Percentiles rank a stretch among this genome's conserved stretches.
Conservation (phyloP, 2,113 vertebrate species). For the Pterocles burchelli region DNA sequence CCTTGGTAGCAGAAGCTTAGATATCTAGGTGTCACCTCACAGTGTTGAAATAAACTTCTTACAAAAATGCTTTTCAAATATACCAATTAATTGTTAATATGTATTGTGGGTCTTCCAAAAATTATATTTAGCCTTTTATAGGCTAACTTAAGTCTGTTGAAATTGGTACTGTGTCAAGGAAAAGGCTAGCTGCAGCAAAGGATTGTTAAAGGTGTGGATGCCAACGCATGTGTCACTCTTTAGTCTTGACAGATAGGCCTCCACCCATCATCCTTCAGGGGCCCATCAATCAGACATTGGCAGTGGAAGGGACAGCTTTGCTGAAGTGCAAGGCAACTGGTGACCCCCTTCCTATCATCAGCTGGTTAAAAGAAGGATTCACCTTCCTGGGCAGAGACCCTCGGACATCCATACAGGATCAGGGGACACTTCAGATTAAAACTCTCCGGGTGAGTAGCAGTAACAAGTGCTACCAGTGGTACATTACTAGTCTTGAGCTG, state of each 20-base stretch:
- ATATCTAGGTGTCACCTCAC: rapidly evolving
- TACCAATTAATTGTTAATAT: neutral
- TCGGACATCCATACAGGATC: slow-evolving; percentile 89
- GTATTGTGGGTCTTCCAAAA: neutral
- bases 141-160: neutral
- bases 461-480: neutral
- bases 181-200: neutral
- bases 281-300: slow-evolving; percentile 92
- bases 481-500: rapidly evolving
- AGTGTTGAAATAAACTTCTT: neutral
- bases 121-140: neutral
- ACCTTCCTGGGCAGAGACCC: slow-evolving; percentile 92
- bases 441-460: slow-evolving; percentile 80
- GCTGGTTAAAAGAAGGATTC: slow-evolving; percentile 96
- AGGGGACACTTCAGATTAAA: slow-evolving; percentile 94
- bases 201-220: neutral
- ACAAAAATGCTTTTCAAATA: neutral
- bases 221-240: slow-evolving; percentile 16
- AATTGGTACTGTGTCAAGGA: neutral
- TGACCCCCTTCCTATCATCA: slow-evolving; percentile 92
- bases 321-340: slow-evolving; percentile 96
- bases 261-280: slow-evolving; percentile 98
- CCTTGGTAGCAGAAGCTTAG: neutral
- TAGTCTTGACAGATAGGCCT: slow-evolving; percentile 95
- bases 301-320: slow-evolving; percentile 89